phyloP scores from a whole-genome alignment of 2,797 vertebrate genomes.

The Acrossocheilus wenchowensis region DNA sequence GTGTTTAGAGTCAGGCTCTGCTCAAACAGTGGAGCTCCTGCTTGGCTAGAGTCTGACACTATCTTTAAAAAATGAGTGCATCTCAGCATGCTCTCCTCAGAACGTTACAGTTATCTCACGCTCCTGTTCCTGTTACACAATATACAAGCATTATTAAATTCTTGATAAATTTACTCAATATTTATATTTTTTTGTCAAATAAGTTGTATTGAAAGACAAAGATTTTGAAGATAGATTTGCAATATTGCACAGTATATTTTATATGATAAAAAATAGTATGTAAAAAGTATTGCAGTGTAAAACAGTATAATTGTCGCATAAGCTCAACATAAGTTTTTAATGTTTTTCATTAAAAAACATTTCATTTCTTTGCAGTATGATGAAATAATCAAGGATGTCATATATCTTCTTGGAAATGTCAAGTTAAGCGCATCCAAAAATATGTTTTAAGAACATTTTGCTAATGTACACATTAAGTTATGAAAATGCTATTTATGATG shows the following conservation, averaged over 20 bases:
- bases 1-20: conserved; percentile 16
- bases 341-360: no score
- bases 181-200: no score
- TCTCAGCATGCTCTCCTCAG: conserved; percentile 1
- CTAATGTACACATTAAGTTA: neutral
- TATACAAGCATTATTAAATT: neutral
- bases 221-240: no score
- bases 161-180: neutral
- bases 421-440: neutral
- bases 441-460: neutral
- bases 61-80: neutral
- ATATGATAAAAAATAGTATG: neutral
- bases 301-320: neutral
- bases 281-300: no score
- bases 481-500: neutral
- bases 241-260: neutral
- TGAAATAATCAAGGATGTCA: neutral
- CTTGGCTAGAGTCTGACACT: conserved; percentile 34
- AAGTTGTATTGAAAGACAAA: no score
- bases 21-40: neutral
- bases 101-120: neutral
- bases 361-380: neutral
- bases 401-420: neutral
- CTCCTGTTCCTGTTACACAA: neutral
- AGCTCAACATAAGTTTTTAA: neutral